These are phyloP conservation scores for Lagodon rhomboides DNA, from an alignment of 2,797 vertebrate species.

Conservation along the genomic window DNA sequence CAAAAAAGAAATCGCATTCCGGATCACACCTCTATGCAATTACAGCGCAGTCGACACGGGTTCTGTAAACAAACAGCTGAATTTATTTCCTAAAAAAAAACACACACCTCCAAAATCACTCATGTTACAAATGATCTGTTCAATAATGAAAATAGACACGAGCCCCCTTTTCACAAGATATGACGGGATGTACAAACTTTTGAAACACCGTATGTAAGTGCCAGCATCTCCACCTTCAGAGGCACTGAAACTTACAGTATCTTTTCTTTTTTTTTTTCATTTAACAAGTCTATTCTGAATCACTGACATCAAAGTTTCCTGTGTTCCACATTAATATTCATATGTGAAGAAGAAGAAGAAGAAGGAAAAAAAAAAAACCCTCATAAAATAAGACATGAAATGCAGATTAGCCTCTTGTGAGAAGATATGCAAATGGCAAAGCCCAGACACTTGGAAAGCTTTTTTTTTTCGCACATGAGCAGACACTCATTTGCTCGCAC, in stretches of 20 bases:
- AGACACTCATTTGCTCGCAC: constrained; percentile 40
- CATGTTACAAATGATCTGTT: constrained; percentile 58
- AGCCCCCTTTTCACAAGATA: constrained; percentile 53
- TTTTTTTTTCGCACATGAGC: constrained; percentile 58
- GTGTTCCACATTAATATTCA: constrained; percentile 80
- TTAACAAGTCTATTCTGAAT: constrained; percentile 72
- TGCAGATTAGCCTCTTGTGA: constrained; percentile 78
- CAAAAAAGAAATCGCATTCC: constrained; percentile 25
- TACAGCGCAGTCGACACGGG: constrained; percentile 34
- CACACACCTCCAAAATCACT: constrained; percentile 58
- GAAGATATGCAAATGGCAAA: constrained; percentile 74
- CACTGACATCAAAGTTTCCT: constrained; percentile 74
- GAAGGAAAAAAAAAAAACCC: constrained; percentile 16
- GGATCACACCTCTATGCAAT: constrained; percentile 38
- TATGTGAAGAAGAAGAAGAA: constrained; percentile 54
- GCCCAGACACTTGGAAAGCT: constrained; percentile 52
- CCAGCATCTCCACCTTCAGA: constrained; percentile 41
- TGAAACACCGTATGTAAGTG: constrained; percentile 42
- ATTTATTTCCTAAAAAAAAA: constrained; percentile 78
- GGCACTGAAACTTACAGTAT: constrained; percentile 31
- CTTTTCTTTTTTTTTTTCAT: constrained; percentile 49
- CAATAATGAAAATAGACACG: constrained; percentile 63
- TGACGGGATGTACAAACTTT: constrained; percentile 43
- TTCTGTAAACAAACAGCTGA: constrained; percentile 63
- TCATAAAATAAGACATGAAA: constrained; percentile 74